Evolutionary conservation across 2,797 vertebrate species (phyloP).

Genomic region (Remorina albescens): DNA sequence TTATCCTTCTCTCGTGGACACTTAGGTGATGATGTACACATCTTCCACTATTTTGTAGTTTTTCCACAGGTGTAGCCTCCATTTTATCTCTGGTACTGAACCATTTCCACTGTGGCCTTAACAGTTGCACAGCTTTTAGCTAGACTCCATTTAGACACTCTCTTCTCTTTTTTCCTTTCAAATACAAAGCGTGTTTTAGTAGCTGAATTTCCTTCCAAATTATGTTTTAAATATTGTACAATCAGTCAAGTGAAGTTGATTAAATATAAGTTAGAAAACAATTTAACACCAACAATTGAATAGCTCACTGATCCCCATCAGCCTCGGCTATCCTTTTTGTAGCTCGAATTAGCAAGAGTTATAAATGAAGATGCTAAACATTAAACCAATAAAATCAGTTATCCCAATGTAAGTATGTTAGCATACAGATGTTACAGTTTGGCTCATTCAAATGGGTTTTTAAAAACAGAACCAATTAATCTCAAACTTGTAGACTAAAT

Average conservation of each 20-base stretch:
- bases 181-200: not conserved
- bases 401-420: too few species aligned
- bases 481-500: not conserved
- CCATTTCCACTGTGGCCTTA: not conserved
- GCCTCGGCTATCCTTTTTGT: not conserved
- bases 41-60: not conserved
- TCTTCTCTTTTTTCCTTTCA: not conserved
- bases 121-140: not conserved
- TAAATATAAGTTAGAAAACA: not conserved
- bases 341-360: not conserved
- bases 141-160: not conserved
- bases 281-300: not conserved
- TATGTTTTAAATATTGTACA: not conserved
- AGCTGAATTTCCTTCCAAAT: not conserved
- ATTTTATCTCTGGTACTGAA: not conserved
- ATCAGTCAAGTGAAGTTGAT: not conserved
- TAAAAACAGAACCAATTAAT: too few species aligned
- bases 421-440: too few species aligned
- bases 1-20: too few species aligned
- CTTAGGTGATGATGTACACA: too few species aligned
- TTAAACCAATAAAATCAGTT: too few species aligned
- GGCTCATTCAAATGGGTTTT: too few species aligned
- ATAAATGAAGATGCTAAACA: too few species aligned
- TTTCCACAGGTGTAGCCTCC: too few species aligned
- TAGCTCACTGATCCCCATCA: not conserved